A percentile compares a stretch with the other conserved stretches of the same genome.
Evolutionary conservation across 2,797 vertebrate genomes (phyloP).

Genomic region (Microchirus variegatus): DNA sequence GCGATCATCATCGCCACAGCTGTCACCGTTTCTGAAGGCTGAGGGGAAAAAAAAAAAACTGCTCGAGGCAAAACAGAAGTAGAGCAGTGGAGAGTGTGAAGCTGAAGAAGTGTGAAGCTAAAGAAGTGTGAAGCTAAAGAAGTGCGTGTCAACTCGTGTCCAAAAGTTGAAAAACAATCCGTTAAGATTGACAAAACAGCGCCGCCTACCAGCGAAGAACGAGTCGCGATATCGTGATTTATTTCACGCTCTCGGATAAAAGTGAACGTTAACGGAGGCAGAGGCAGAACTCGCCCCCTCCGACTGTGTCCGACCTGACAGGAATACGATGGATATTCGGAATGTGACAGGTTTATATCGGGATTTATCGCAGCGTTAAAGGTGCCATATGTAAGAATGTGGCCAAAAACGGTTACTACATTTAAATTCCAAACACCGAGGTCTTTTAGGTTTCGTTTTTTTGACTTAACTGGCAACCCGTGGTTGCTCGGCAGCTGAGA

Average conservation of each 20-base stretch:
- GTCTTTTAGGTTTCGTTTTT: too few relatives aligned
- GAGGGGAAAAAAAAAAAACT: slow-evolving; percentile 18
- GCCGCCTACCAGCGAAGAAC: not conserved
- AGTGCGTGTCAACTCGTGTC: not conserved
- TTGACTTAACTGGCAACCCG: too few relatives aligned
- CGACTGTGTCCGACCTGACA: slow-evolving; percentile 6
- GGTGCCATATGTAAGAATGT: too few relatives aligned
- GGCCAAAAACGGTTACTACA: too few relatives aligned
- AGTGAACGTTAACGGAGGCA: not conserved
- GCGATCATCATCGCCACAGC: slow-evolving; percentile 19
- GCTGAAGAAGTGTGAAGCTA: too few relatives aligned
- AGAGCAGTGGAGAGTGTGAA: slow-evolving; percentile 25
- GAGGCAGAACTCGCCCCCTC: slow-evolving; percentile 9
- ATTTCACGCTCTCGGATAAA: too few relatives aligned
- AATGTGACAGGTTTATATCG: slow-evolving; percentile 6
- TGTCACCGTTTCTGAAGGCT: slow-evolving; percentile 23
- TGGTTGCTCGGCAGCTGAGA: too few relatives aligned
- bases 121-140: too few relatives aligned
- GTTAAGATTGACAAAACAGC: not conserved
- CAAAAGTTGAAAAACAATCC: too few relatives aligned
- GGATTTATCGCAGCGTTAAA: not conserved
- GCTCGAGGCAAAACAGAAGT: slow-evolving; percentile 40
- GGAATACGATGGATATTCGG: slow-evolving; percentile 20
- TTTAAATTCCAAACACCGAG: too few relatives aligned
- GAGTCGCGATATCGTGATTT: too few relatives aligned